Evolutionary conservation across 2,888 invertebrate genomes (phyloP).

Genomic region (Clanis bilineata): DNA sequence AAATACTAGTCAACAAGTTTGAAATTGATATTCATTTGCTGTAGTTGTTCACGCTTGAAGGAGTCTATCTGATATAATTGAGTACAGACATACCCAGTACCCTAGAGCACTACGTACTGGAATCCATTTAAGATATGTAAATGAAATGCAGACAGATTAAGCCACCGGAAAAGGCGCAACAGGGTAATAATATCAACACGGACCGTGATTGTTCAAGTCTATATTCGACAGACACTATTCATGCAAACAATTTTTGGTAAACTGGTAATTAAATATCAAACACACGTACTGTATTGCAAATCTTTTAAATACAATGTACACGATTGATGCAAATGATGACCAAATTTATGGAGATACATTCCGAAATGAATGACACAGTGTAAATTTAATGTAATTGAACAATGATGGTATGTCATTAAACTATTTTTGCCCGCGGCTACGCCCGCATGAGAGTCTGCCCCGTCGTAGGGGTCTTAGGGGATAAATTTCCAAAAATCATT

Average conservation of each 20-base stretch:
- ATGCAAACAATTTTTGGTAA: constrained; percentile 9
- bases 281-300: constrained; percentile 18
- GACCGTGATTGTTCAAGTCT: constrained; percentile 11
- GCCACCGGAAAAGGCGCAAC: constrained; percentile 20
- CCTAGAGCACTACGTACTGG: background rate
- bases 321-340: constrained; percentile 30
- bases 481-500: no score
- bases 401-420: constrained; percentile 14
- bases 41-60: background rate
- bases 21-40: background rate
- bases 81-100: background rate
- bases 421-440: background rate
- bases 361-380: constrained; percentile 19
- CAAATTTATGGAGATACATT: constrained; percentile 22
- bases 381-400: constrained; percentile 15
- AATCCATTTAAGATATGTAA: background rate
- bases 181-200: constrained; percentile 10
- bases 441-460: no score
- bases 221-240: constrained; percentile 8
- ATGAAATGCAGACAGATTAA: constrained; percentile 10
- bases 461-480: no score
- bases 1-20: background rate
- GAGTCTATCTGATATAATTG: background rate
- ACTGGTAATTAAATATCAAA: constrained; percentile 13
- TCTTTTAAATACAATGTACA: constrained; percentile 14